These are phyloP conservation scores for Drosophila tanythrix DNA, from an alignment of 2,888 invertebrate species.

Conservation along the genomic window DNA sequence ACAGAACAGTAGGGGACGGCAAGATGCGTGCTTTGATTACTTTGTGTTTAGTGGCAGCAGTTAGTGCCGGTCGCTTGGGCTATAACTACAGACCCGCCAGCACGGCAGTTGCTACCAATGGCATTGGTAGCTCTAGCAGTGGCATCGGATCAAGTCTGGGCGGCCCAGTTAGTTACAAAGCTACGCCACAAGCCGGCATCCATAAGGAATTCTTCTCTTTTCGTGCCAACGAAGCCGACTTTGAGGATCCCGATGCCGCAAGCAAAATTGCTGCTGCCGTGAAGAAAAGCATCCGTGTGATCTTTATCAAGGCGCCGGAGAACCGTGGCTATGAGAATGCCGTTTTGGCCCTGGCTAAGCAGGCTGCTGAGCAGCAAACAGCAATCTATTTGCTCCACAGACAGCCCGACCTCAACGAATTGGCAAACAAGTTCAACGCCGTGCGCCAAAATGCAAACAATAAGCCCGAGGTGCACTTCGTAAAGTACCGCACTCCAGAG, in stretches of 20 bases:
- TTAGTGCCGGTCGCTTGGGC: conserved; percentile 62
- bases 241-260: conserved; percentile 63
- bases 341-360: conserved; percentile 75
- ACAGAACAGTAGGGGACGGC: conserved; percentile 54
- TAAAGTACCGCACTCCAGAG: conserved; percentile 78
- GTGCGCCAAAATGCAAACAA: conserved; percentile 64
- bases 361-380: conserved; percentile 77
- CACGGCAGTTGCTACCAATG: conserved; percentile 20
- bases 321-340: conserved; percentile 77
- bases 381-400: conserved; percentile 80
- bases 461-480: conserved; percentile 78
- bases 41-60: conserved; percentile 62
- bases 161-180: conserved; percentile 57
- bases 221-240: conserved; percentile 74
- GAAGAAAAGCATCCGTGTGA: conserved; percentile 75
- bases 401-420: conserved; percentile 70
- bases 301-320: conserved; percentile 80
- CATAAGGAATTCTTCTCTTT: conserved; percentile 77
- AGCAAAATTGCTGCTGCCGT: conserved; percentile 61
- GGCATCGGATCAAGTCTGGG: conserved; percentile 28
- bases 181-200: conserved; percentile 60
- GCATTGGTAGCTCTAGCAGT: conserved; percentile 15
- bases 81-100: conserved; percentile 64
- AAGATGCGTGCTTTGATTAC: conserved; percentile 70
- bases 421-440: conserved; percentile 76